Evolutionary conservation across 2,113 vertebrate species (phyloP).

Genomic region (Catharus bicknelli): DNA sequence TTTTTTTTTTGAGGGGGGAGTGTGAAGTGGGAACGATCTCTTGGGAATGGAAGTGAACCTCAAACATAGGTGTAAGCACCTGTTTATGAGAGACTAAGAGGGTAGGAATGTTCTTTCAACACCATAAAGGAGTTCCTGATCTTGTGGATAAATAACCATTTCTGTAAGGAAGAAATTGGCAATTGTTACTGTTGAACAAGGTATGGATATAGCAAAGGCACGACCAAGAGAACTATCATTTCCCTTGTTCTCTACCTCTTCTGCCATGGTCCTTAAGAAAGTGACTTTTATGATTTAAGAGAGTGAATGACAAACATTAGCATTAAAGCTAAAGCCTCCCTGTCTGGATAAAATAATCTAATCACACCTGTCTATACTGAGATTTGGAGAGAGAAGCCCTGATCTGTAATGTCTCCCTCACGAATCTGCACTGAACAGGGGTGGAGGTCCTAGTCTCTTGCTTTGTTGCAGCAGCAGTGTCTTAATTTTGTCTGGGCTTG

Average conservation of each 20-base stretch:
- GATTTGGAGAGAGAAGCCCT: background rate
- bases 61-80: background rate
- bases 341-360: background rate
- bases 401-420: background rate
- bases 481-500: background rate
- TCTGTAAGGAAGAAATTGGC: background rate
- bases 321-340: background rate
- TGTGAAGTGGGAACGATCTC: background rate
- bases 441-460: background rate
- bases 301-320: background rate
- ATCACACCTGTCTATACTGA: background rate
- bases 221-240: background rate
- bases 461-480: background rate
- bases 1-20: accelerated
- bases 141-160: background rate
- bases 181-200: background rate
- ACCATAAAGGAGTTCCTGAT: background rate
- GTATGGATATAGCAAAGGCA: background rate
- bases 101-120: background rate
- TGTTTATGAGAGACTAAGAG: background rate
- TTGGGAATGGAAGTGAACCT: background rate
- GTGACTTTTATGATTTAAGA: background rate
- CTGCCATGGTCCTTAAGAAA: background rate
- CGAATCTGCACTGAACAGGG: background rate
- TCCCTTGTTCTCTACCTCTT: background rate